Base-by-base conservation (phyloP, 2,797 vertebrate genomes). In the Echiichthys vipera region DNA sequence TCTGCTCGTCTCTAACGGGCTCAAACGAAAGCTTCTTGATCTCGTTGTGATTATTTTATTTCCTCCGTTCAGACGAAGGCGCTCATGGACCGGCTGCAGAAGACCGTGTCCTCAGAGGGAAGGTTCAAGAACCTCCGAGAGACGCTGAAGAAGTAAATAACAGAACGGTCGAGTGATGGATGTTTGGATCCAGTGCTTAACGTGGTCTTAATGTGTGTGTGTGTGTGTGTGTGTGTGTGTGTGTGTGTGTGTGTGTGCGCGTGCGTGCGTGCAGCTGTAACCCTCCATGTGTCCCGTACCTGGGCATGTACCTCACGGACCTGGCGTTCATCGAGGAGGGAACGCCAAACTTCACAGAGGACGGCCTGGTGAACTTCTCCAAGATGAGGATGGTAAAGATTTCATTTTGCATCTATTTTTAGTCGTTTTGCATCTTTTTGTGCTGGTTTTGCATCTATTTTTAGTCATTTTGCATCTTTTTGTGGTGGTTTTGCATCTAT, bases 121-220 rank as follows among this genome's bases (percentile, higher is more conserved):
- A 94, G 98, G 87, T 99, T 99, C 95, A 99, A 99, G 94, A 99
- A 99, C 61, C 95, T 99, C 76, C 93, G 98, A 93, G 98, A 99
- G 95, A 98, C 97, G 0, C 95, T 99, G 74, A 99, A 99, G 87
- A 99, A 99, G 97, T 99, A 96, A 82, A 93, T 3, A 7, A n/a
- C n/a, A n/a, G n/a, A n/a, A n/a, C n/a, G n/a, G n/a, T n/a, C n/a
- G n/a, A n/a, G n/a, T n/a, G n/a, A n/a, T 8, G 1, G 14, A 40
- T 10, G 5, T 58, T n/a, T 36, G 5, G 51, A 51, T 29, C 3
- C 12, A 18, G 10, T 14, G 1, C 12, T 20, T 27, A 34, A 37
- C 22, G 3, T 7, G 0, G 5, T n/a, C 17, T n/a, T 57, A 2
- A 73, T 32, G 4, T 76, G 2, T 58, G 24, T 15, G 3, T 40